Percentiles rank a stretch among this genome's conserved stretches.
phyloP scores from a whole-genome alignment of 2,888 invertebrate genomes.

The Mimachlamys varia region DNA sequence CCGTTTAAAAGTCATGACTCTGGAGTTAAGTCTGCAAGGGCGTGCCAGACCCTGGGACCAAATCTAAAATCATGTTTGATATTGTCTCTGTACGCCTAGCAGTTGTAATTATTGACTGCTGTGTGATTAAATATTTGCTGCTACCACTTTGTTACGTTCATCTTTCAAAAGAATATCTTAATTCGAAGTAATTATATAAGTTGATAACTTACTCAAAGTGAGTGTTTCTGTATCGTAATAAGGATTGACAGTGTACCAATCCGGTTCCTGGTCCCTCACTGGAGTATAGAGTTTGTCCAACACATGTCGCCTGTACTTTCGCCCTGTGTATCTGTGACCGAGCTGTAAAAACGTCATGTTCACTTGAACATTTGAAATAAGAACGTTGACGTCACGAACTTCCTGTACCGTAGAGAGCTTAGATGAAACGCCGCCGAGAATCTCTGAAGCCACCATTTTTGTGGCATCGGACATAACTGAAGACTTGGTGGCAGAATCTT shows the following conservation, averaged over 20 bases:
- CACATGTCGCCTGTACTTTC: background rate
- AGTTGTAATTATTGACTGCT: too few species aligned
- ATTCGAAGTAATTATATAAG: too few species aligned
- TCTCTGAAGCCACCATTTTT: background rate
- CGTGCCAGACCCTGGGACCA: too few species aligned
- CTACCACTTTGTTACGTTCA: too few species aligned
- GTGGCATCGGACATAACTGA: background rate
- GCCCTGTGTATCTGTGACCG: background rate
- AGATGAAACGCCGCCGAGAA: background rate
- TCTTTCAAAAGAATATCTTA: too few species aligned
- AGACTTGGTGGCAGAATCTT: background rate
- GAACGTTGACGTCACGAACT: background rate
- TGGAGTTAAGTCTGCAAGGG: too few species aligned
- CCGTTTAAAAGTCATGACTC: too few species aligned
- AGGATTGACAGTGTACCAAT: background rate
- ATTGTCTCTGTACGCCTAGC: too few species aligned
- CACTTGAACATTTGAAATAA: slow-evolving; percentile 1
- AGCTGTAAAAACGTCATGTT: slow-evolving; percentile 4
- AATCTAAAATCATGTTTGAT: too few species aligned
- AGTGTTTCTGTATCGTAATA: background rate
- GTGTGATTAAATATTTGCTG: too few species aligned
- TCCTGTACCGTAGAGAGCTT: background rate
- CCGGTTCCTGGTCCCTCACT: background rate
- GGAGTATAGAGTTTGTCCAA: background rate
- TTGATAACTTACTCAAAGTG: background rate